Evolutionary conservation across 2,797 vertebrate genomes (phyloP).

Genomic region (Dendrocincla tyrannina): DNA sequence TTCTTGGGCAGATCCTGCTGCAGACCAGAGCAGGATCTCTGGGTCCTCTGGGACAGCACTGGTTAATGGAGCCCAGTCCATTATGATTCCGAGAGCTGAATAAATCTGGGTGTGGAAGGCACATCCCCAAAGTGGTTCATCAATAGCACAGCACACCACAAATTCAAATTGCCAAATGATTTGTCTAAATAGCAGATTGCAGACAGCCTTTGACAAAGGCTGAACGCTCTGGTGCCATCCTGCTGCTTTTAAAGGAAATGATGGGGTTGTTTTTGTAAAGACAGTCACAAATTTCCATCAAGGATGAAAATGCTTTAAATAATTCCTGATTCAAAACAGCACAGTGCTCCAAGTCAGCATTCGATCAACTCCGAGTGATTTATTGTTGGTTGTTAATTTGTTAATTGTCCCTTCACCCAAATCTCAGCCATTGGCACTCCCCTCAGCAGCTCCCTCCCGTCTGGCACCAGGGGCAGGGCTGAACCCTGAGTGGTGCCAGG

Average conservation of each 20-base stretch:
- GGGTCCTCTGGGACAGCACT: background rate
- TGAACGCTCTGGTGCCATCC: background rate
- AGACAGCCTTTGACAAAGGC: background rate
- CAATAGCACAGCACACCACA: background rate
- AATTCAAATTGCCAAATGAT: background rate
- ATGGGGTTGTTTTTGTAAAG: background rate
- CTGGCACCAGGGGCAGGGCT: background rate
- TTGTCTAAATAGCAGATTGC: background rate
- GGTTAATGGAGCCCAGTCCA: background rate
- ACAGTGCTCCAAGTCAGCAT: background rate
- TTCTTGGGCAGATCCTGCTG: background rate
- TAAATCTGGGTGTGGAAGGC: background rate
- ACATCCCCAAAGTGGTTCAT: background rate
- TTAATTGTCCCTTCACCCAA: background rate
- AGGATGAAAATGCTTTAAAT: background rate
- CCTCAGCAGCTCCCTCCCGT: background rate
- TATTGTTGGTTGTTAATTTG: background rate
- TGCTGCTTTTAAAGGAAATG: background rate
- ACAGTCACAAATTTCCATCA: background rate
- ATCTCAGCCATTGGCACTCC: background rate
- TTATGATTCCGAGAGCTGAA: background rate
- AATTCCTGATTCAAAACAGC: background rate
- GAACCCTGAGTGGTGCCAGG: background rate
- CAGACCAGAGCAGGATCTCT: background rate
- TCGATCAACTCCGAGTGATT: background rate